Evolutionary conservation across 2,797 vertebrate species (phyloP).

Genomic region (Micropoecilia bifurca): DNA sequence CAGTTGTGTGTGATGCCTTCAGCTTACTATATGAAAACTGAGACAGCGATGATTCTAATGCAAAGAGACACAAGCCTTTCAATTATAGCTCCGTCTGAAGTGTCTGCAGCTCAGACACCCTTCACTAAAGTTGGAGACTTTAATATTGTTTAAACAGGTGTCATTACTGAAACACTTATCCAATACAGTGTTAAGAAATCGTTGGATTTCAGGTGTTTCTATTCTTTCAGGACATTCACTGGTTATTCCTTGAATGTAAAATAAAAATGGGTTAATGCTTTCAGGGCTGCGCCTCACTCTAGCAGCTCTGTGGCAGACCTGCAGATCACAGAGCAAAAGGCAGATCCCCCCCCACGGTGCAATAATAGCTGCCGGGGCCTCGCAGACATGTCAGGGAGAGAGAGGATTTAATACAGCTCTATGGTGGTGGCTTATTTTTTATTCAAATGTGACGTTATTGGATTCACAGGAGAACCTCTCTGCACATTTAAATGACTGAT

Average conservation of each 20-base stretch:
- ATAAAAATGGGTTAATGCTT: constrained; percentile 24
- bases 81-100: constrained; percentile 49
- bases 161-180: constrained; percentile 17
- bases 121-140: constrained; percentile 15
- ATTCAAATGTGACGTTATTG: constrained; percentile 74
- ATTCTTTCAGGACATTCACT: neutral
- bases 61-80: constrained; percentile 50
- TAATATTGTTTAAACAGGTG: constrained; percentile 27
- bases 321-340: constrained; percentile 50
- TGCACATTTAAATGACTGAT: constrained; percentile 57
- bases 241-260: constrained; percentile 15
- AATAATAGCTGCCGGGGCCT: constrained; percentile 54
- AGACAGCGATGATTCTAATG: constrained; percentile 41
- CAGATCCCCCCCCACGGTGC: constrained; percentile 38
- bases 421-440: constrained; percentile 62
- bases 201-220: neutral
- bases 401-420: constrained; percentile 67
- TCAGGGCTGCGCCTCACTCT: constrained; percentile 34
- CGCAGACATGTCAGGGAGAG: constrained; percentile 59
- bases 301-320: constrained; percentile 32
- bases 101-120: constrained; percentile 1
- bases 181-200: constrained; percentile 8
- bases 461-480: constrained; percentile 48
- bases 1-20: constrained; percentile 43
- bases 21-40: constrained; percentile 42